These are phyloP conservation scores for Acanthaster planci DNA, from an alignment of 35 echinoderm and acorn worm species.

Conservation along the genomic window DNA sequence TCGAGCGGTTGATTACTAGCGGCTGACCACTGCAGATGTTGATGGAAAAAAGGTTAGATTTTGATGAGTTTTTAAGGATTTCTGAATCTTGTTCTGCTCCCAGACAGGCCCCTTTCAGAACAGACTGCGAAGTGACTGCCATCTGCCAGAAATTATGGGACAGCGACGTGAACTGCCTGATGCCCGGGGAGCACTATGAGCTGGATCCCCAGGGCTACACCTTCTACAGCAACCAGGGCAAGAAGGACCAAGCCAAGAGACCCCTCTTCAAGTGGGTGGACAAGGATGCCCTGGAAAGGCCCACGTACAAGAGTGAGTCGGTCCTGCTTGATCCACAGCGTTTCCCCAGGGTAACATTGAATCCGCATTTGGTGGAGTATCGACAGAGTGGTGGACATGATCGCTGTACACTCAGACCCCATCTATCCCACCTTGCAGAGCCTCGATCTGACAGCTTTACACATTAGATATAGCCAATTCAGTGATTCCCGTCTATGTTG, in stretches of 20 bases:
- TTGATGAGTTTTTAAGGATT: no score
- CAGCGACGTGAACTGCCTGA: conserved; percentile 71
- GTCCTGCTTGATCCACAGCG: neutral
- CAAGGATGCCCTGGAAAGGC: conserved; percentile 58
- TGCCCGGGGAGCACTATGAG: conserved; percentile 69
- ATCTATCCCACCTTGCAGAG: no score
- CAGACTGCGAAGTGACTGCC: conserved; percentile 69
- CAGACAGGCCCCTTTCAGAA: conserved; percentile 33
- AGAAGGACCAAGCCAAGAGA: conserved; percentile 62
- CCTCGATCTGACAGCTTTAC: no score
- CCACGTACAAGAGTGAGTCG: conserved; percentile 81
- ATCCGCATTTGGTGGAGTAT: neutral
- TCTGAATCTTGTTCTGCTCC: neutral
- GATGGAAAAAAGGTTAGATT: no score
- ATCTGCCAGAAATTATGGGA: conserved; percentile 81
- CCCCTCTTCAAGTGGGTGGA: conserved; percentile 73
- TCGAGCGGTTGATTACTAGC: no score
- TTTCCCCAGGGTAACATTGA: neutral
- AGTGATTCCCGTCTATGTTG: no score
- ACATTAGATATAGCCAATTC: no score
- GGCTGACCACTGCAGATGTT: no score
- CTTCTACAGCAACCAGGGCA: conserved; percentile 53
- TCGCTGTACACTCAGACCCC: neutral
- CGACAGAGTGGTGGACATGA: neutral
- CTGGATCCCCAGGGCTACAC: conserved; percentile 94